Conservation (phyloP, 2,888 invertebrate species). For the Tanypteryx hageni region DNA sequence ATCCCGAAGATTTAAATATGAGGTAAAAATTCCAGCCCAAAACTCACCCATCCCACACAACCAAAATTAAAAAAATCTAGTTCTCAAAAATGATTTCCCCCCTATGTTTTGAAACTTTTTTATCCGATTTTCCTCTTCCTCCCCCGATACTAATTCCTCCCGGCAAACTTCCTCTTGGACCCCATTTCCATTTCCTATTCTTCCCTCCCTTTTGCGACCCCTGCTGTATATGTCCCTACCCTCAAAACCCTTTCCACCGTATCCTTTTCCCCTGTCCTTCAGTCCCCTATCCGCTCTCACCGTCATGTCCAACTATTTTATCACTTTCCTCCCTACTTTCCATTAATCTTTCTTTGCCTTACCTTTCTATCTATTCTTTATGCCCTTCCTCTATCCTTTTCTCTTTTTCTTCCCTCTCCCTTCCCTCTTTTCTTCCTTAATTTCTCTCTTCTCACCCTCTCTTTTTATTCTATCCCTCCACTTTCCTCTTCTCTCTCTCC, state of each 20-base stretch:
- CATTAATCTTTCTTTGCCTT: too few relatives aligned
- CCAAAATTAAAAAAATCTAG: background rate
- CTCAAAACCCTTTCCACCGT: background rate
- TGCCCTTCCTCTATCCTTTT: background rate
- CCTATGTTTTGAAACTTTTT: background rate
- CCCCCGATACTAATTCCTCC: background rate
- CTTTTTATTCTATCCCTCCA: background rate
- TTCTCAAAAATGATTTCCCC: background rate
- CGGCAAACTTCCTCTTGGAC: constrained; percentile 13
- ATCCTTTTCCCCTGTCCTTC: background rate
- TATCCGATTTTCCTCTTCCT: constrained; percentile 19
- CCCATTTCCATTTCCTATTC: constrained; percentile 29
- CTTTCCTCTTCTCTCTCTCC: too few relatives aligned
- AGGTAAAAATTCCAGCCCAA: background rate
- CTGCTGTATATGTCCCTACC: background rate
- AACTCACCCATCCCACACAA: constrained; percentile 3
- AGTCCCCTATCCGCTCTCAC: background rate
- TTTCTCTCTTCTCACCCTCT: background rate
- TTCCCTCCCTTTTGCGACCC: background rate
- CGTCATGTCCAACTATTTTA: background rate
- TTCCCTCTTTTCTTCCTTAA: background rate
- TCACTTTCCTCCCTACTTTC: background rate
- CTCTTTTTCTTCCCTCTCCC: background rate
- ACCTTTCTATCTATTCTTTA: too few relatives aligned
- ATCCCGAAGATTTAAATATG: constrained; percentile 26